Percentiles rank a stretch among this genome's conserved stretches.
phyloP scores from a whole-genome alignment of 2,113 vertebrate genomes.

The Carlito syrichta region DNA sequence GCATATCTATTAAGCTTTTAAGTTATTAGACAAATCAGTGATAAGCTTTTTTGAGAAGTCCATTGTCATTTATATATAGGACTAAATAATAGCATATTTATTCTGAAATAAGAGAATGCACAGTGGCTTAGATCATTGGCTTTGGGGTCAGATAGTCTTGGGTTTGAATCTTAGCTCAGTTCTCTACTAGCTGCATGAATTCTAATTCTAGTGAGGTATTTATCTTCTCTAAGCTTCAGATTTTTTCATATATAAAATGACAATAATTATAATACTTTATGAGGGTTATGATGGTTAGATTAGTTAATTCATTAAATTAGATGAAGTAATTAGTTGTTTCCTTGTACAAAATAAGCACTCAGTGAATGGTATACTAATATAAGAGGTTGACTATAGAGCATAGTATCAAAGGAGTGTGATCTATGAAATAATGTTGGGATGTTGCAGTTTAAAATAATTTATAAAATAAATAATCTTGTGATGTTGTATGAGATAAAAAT shows the following conservation, averaged over 20 bases:
- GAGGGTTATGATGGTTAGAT: neutral
- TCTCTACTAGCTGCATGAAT: neutral
- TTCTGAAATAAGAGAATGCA: neutral
- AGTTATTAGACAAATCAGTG: neutral
- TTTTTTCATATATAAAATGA: neutral
- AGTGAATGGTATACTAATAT: neutral
- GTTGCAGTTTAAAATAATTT: neutral
- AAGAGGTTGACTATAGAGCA: neutral
- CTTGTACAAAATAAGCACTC: neutral
- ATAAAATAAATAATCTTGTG: neutral
- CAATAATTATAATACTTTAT: neutral
- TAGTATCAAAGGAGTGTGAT: neutral
- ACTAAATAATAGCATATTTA: neutral
- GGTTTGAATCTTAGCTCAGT: neutral
- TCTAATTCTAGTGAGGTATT: neutral
- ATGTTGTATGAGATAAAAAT: neutral
- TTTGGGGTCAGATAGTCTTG: neutral
- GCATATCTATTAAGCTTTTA: neutral
- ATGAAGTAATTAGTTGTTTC: neutral
- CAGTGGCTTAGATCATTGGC: neutral
- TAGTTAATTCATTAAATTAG: neutral
- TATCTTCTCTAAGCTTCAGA: neutral
- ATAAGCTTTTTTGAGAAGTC: neutral
- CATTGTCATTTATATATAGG: neutral
- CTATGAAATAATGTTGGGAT: neutral